Percentiles rank a stretch among this genome's conserved stretches.
These are phyloP conservation scores for Chrysopa pallens DNA, from an alignment of 1,140 invertebrate genomes.

Conservation along the genomic window DNA sequence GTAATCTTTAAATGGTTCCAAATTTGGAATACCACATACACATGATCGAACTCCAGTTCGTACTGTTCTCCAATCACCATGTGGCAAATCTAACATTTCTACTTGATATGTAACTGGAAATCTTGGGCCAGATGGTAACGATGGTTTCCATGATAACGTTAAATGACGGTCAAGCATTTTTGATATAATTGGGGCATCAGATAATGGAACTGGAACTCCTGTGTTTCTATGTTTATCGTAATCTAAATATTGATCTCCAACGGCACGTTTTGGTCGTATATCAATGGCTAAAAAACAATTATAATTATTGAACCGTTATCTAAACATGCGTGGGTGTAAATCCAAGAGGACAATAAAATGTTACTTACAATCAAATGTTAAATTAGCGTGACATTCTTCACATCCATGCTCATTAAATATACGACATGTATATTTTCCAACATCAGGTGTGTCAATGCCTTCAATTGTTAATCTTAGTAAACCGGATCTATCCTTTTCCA, in stretches of 20 bases:
- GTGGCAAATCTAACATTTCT: conserved; percentile 79
- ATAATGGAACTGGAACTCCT: conserved; percentile 62
- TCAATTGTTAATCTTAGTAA: conserved; percentile 59
- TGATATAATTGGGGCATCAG: conserved; percentile 75
- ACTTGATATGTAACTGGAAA: conserved; percentile 82
- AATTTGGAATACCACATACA: conserved; percentile 63
- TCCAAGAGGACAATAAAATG: not conserved
- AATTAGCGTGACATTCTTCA: conserved; percentile 59
- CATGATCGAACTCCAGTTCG: conserved; percentile 65
- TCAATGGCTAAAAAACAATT: conserved; percentile 46
- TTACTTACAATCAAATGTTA: conserved; percentile 62
- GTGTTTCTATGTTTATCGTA: conserved; percentile 67
- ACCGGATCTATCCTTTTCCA: conserved; percentile 65
- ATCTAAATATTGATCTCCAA: conserved; percentile 65
- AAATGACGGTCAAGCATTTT: conserved; percentile 70
- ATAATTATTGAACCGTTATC: not conserved
- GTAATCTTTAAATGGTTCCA: conserved; percentile 76
- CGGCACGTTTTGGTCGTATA: conserved; percentile 41
- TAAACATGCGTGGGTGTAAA: not conserved
- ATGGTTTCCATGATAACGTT: conserved; percentile 82
- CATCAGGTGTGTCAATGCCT: conserved; percentile 55
- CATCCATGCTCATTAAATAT: conserved; percentile 72
- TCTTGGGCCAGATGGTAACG: conserved; percentile 58
- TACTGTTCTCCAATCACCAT: conserved; percentile 74
- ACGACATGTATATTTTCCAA: conserved; percentile 63